phyloP scores from a whole-genome alignment of 1,140 invertebrate species.

The Scaptomyza hsui region DNA sequence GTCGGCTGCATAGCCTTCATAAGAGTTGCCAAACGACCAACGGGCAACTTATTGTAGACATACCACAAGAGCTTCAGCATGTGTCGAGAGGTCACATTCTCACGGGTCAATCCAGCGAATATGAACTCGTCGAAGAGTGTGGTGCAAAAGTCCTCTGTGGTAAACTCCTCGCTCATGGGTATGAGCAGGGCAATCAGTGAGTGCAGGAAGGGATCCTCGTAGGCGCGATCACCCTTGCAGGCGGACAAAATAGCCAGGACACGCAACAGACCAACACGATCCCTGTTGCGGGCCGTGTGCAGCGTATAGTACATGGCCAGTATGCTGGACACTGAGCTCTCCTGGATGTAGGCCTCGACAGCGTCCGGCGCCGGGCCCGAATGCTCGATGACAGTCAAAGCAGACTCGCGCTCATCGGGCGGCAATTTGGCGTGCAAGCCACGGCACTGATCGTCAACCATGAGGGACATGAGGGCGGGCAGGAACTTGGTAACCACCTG shows the following conservation, averaged over 20 bases:
- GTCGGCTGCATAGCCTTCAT: slow-evolving; percentile 94
- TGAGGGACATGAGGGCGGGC: slow-evolving; percentile 96
- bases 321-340: slow-evolving; percentile 95
- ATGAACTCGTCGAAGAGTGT: slow-evolving; percentile 98
- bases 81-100: slow-evolving; percentile 95
- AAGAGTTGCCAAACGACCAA: slow-evolving; percentile 90
- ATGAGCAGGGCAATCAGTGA: slow-evolving; percentile 93
- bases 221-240: slow-evolving; percentile 95
- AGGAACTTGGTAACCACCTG: slow-evolving; percentile 98
- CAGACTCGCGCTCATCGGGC: slow-evolving; percentile 96
- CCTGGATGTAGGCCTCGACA: slow-evolving; percentile 94
- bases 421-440: slow-evolving; percentile 94
- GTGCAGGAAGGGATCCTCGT: slow-evolving; percentile 97
- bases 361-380: slow-evolving; percentile 96
- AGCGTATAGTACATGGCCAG: slow-evolving; percentile 98
- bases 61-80: slow-evolving; percentile 96
- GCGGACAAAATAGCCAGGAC: slow-evolving; percentile 94
- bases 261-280: slow-evolving; percentile 93
- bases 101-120: slow-evolving; percentile 93
- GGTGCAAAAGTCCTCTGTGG: slow-evolving; percentile 97
- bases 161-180: slow-evolving; percentile 95
- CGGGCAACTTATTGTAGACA: slow-evolving; percentile 94
- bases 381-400: slow-evolving; percentile 96
- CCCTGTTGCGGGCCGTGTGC: slow-evolving; percentile 92
- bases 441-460: slow-evolving; percentile 98